Percentiles rank a stretch among this genome's conserved stretches.
These are phyloP conservation scores for Hydrozoanthus tunicans DNA, from an alignment of 64 coral and sea anemone genomes.

Conservation along the genomic window DNA sequence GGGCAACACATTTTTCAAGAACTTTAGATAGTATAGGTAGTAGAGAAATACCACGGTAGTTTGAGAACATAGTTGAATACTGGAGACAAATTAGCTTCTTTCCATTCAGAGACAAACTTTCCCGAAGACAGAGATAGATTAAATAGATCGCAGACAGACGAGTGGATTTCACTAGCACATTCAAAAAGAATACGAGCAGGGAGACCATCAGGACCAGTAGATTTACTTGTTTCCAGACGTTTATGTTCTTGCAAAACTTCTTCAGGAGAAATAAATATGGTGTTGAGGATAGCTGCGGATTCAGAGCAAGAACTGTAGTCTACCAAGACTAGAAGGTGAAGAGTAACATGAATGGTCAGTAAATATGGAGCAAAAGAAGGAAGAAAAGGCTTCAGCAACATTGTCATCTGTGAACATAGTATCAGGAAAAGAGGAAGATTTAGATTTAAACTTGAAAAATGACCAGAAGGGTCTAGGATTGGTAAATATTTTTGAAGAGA, in stretches of 20 bases:
- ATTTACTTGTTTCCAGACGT: not conserved
- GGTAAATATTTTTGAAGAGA: constrained; percentile 20
- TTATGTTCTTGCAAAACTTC: not conserved
- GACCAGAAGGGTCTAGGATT: constrained; percentile 61
- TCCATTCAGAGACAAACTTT: no score
- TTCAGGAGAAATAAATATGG: not conserved
- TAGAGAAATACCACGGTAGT: no score
- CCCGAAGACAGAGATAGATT: no score
- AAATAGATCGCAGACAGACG: no score
- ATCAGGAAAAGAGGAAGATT: constrained; percentile 12
- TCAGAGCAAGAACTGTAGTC: not conserved
- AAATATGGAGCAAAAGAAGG: constrained; percentile 4
- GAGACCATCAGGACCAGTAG: constrained; percentile 2
- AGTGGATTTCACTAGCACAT: no score
- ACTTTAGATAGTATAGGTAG: no score
- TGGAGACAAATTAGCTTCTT: no score
- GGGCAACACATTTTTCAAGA: no score
- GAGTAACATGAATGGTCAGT: not conserved
- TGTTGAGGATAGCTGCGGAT: not conserved
- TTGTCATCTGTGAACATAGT: constrained; percentile 16
- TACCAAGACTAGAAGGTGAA: not conserved
- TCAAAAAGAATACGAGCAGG: not conserved
- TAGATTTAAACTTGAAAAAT: constrained; percentile 47
- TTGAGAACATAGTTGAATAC: no score
- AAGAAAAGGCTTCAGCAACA: not conserved